Percentiles rank a stretch among this genome's conserved stretches.
These are phyloP conservation scores for Seira musarum DNA, from an alignment of 2,888 invertebrate species.

Conservation along the genomic window DNA sequence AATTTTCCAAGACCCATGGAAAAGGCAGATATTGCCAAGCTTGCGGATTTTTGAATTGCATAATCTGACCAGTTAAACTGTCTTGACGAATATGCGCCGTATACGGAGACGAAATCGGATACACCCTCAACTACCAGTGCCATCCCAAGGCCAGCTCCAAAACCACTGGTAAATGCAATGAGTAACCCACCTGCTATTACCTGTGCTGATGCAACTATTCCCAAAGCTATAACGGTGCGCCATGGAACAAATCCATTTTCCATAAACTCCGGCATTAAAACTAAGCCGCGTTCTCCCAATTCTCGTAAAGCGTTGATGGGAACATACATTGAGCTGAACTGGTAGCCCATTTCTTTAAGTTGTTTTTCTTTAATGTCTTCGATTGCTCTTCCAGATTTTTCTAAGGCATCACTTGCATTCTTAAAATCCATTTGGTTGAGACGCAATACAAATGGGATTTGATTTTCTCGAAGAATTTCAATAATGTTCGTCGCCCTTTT, in stretches of 20 bases:
- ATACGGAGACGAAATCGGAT: conserved; percentile 24
- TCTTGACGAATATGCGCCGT: conserved; percentile 18
- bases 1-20: conserved; percentile 47
- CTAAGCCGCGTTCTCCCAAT: conserved; percentile 24
- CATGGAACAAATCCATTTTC: conserved; percentile 50
- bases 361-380: conserved; percentile 23
- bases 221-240: conserved; percentile 29
- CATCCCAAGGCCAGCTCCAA: conserved; percentile 50
- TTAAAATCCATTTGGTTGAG: neutral
- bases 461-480: conserved; percentile 10
- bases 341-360: conserved; percentile 22
- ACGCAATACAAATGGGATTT: conserved; percentile 4
- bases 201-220: conserved; percentile 28
- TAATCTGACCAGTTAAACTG: conserved; percentile 49
- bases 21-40: conserved; percentile 30
- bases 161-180: conserved; percentile 32
- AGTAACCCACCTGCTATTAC: conserved; percentile 30
- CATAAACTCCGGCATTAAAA: conserved; percentile 30
- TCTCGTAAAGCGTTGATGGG: conserved; percentile 36
- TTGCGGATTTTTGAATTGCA: conserved; percentile 45
- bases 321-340: neutral
- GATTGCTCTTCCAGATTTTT: conserved; percentile 8
- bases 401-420: conserved; percentile 10
- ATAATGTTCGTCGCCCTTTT: neutral
- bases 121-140: conserved; percentile 48